Percentiles rank a stretch among this genome's conserved stretches.
Evolutionary conservation across 2,797 vertebrate species (phyloP).

Genomic region (Galaxias olidus): DNA sequence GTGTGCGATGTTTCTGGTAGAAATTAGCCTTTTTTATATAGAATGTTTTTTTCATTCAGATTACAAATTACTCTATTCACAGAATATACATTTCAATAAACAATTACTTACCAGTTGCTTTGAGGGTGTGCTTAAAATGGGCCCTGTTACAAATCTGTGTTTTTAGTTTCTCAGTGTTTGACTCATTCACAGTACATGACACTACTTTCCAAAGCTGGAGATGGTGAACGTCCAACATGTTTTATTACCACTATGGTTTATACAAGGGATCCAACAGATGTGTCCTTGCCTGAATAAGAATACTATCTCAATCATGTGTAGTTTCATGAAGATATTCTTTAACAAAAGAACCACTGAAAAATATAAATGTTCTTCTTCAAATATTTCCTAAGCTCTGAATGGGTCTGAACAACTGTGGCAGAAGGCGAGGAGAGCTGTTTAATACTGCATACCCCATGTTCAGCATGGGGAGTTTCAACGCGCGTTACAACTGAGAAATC

Average conservation of each 20-base stretch:
- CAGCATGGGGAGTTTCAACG: slow-evolving; percentile 34
- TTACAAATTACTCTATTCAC: slow-evolving; percentile 72
- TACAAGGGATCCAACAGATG: too few species aligned
- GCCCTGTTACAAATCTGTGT: slow-evolving; percentile 35
- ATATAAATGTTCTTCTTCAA: slow-evolving; percentile 21
- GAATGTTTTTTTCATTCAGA: slow-evolving; percentile 63
- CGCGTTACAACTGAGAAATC: slow-evolving; percentile 56
- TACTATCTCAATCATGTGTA: slow-evolving; percentile 30
- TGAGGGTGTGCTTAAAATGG: slow-evolving; percentile 40
- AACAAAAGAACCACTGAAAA: slow-evolving; percentile 43
- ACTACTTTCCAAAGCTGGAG: not conserved
- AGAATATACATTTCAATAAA: slow-evolving; percentile 70
- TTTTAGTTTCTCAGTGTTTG: slow-evolving; percentile 66
- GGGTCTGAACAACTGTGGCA: slow-evolving; percentile 34
- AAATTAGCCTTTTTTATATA: slow-evolving; percentile 55
- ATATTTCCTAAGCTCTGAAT: slow-evolving; percentile 34
- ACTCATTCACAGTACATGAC: slow-evolving; percentile 67
- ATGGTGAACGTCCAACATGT: not conserved
- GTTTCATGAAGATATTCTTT: slow-evolving; percentile 28
- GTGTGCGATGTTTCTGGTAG: slow-evolving; percentile 45
- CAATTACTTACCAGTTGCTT: slow-evolving; percentile 47
- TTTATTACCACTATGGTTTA: too few species aligned
- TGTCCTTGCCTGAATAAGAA: slow-evolving; percentile 10
- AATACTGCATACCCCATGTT: slow-evolving; percentile 61
- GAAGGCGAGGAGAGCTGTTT: slow-evolving; percentile 25